These are phyloP conservation scores for Apotomis capreana DNA, from an alignment of 2,888 invertebrate species.

Conservation along the genomic window DNA sequence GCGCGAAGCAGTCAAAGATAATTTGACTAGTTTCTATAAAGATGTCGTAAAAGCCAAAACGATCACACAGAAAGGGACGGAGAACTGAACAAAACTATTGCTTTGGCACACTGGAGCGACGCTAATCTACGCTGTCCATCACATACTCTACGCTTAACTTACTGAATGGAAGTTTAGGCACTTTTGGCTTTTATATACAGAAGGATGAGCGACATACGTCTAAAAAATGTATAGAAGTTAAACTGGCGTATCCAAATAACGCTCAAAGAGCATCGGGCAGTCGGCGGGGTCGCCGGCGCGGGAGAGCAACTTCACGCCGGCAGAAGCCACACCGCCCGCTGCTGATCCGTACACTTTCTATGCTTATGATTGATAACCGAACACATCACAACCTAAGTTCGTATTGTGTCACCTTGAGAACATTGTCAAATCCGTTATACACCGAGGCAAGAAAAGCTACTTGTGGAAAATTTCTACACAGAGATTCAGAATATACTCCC, in stretches of 20 bases:
- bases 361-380: neutral
- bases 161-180: slow-evolving; percentile 50
- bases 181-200: slow-evolving; percentile 57
- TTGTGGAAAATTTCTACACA: slow-evolving; percentile 25
- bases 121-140: neutral
- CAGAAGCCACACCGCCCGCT: neutral
- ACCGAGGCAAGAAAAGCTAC: slow-evolving; percentile 31
- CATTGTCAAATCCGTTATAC: slow-evolving; percentile 7
- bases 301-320: neutral
- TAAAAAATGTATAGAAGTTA: slow-evolving; percentile 12
- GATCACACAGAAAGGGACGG: slow-evolving; percentile 29
- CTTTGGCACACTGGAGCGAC: slow-evolving; percentile 51
- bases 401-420: slow-evolving; percentile 24
- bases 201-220: neutral
- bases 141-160: slow-evolving; percentile 38
- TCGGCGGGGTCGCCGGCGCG: neutral
- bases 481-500: slow-evolving; percentile 25
- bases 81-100: slow-evolving; percentile 37
- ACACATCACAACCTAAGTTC: slow-evolving; percentile 37
- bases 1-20: slow-evolving; percentile 47
- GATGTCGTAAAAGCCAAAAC: slow-evolving; percentile 45
- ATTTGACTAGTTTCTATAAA: slow-evolving; percentile 49
- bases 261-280: neutral
- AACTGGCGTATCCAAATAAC: neutral
- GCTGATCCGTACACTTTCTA: slow-evolving; percentile 20